phyloP scores from a whole-genome alignment of 1,140 invertebrate species.

The Drosophila grimshawi region DNA sequence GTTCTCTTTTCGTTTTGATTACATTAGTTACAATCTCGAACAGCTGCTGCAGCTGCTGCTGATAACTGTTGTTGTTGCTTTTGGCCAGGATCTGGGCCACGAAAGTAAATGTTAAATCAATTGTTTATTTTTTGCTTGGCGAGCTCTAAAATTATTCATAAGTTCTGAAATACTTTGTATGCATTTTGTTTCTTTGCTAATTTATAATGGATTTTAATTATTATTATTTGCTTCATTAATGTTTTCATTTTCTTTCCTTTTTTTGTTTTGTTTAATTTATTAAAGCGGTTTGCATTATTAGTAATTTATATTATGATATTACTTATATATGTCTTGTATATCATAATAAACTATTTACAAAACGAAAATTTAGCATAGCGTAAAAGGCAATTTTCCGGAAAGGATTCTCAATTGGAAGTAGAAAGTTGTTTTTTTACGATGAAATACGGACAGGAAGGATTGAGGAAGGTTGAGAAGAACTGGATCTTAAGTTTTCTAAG shows the following conservation, averaged over 20 bases:
- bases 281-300: slow-evolving; percentile 70
- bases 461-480: background rate
- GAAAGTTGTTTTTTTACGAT: background rate
- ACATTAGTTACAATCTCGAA: slow-evolving; percentile 66
- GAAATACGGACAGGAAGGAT: slow-evolving; percentile 21
- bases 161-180: slow-evolving; percentile 43
- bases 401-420: slow-evolving; percentile 1
- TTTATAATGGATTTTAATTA: slow-evolving; percentile 28
- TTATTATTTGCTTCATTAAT: slow-evolving; percentile 3
- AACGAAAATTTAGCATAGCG: slow-evolving; percentile 34
- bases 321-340: slow-evolving; percentile 42
- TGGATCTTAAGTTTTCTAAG: slow-evolving; percentile 17
- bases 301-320: slow-evolving; percentile 58
- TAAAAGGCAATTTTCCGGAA: slow-evolving; percentile 15
- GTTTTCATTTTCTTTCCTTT: background rate
- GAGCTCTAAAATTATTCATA: slow-evolving; percentile 51
- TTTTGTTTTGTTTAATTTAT: slow-evolving; percentile 55
- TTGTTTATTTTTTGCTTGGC: slow-evolving; percentile 29
- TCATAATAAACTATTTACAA: slow-evolving; percentile 54
- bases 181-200: slow-evolving; percentile 51
- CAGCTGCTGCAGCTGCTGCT: background rate
- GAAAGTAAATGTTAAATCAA: slow-evolving; percentile 57
- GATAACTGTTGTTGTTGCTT: slow-evolving; percentile 37
- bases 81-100: slow-evolving; percentile 24
- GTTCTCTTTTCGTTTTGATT: slow-evolving; percentile 63